A percentile compares a stretch with the other conserved stretches of the same genome.
Evolutionary conservation across 1,140 invertebrate genomes (phyloP).

Genomic region (Medauroidea extradentata): DNA sequence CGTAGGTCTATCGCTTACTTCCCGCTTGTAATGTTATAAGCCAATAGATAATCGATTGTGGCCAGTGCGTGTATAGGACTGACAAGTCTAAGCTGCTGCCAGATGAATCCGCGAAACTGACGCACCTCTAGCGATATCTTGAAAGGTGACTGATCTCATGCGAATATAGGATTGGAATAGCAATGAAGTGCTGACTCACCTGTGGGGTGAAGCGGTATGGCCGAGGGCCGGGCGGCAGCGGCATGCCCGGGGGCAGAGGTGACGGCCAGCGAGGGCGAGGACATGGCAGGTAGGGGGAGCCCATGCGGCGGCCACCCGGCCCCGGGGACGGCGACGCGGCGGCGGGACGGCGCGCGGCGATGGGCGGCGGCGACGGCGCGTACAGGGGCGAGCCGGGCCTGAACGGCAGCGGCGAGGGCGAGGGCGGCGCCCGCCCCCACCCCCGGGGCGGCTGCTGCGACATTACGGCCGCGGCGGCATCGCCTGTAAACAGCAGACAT

Average conservation of each 20-base stretch:
- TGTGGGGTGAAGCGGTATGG: conserved; percentile 33
- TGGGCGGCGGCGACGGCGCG: conserved; percentile 27
- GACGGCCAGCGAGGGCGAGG: conserved; percentile 60
- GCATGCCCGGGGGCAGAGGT: conserved; percentile 40
- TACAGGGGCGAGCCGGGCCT: conserved; percentile 17
- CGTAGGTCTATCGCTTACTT: no score
- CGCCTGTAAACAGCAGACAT: no score
- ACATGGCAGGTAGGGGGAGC: conserved; percentile 48
- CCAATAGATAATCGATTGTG: no score
- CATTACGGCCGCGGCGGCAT: conserved; percentile 7
- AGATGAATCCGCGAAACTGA: no score
- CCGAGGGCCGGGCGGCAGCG: conserved; percentile 41
- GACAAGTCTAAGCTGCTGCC: no score
- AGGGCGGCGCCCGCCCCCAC: conserved; percentile 19
- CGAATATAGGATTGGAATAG: neutral
- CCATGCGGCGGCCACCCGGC: conserved; percentile 38
- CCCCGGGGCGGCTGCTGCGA: conserved; percentile 10
- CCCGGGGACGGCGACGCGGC: conserved; percentile 41
- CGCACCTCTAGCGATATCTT: no score
- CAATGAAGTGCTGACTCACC: conserved; percentile 17
- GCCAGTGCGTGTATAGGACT: no score
- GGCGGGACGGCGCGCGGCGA: conserved; percentile 16
- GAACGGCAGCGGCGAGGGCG: conserved; percentile 22
- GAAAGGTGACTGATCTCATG: no score
- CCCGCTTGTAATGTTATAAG: no score